phyloP scores from a whole-genome alignment of 37 sponge, comb jelly and placozoan species.

The Mnemiopsis leidyi region DNA sequence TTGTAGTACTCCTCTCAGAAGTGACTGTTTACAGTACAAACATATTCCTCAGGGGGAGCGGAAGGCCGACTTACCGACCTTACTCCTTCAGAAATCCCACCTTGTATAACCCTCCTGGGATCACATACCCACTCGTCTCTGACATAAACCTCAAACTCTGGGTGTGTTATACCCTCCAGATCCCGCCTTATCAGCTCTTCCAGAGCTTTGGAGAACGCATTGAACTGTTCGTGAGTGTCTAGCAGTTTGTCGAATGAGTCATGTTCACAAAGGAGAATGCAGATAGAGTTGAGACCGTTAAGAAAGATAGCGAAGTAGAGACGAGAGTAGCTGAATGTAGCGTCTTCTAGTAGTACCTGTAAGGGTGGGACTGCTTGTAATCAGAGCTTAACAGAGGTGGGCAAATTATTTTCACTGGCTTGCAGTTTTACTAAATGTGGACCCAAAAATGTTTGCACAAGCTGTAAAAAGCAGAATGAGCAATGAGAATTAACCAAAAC shows the following conservation, averaged over 20 bases:
- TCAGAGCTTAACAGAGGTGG: no score
- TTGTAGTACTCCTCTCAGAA: no score
- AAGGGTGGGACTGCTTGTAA: background rate
- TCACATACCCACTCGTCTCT: background rate
- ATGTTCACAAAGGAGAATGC: constrained; percentile 25
- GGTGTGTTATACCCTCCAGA: background rate
- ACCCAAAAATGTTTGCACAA: no score
- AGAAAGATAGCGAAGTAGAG: constrained; percentile 22
- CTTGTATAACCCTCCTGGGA: background rate
- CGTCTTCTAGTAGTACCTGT: background rate
- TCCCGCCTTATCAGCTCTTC: background rate
- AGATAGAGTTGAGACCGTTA: constrained; percentile 18
- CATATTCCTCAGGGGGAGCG: background rate
- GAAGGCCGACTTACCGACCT: background rate
- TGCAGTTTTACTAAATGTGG: no score
- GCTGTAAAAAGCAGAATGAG: no score
- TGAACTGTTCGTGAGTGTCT: background rate
- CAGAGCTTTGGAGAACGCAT: background rate
- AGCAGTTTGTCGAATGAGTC: background rate
- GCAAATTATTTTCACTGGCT: no score
- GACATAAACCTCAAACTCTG: background rate
- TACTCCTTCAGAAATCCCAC: background rate
- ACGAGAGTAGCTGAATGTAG: background rate
- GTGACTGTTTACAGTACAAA: background rate
- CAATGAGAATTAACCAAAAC: no score